Conservation (phyloP, 2,113 vertebrate genomes). For the Dissostichus mawsoni region DNA sequence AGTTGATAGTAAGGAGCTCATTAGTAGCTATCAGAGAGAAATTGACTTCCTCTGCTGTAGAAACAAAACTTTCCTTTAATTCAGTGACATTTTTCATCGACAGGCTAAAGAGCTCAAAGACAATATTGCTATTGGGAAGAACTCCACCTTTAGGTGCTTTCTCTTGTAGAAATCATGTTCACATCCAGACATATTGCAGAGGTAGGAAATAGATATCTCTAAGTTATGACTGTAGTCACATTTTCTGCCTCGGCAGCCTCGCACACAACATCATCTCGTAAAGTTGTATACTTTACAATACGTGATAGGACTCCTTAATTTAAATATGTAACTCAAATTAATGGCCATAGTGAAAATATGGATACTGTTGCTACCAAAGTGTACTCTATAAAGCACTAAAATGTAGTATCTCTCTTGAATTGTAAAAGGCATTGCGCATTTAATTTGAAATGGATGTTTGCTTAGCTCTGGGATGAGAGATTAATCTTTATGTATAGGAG, state of each 20-base stretch:
- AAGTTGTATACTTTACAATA: not conserved
- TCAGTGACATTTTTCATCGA: conserved; percentile 1
- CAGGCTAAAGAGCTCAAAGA: not conserved
- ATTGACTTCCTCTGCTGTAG: conserved; percentile 3
- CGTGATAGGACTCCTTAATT: not conserved
- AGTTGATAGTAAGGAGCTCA: conserved; percentile 20
- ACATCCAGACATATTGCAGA: not conserved
- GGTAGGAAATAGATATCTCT: conserved; percentile 11
- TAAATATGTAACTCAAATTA: conserved; percentile 6
- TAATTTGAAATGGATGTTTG: not conserved
- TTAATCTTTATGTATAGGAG: not conserved
- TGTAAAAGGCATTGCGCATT: conserved; percentile 1
- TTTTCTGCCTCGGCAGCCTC: not conserved
- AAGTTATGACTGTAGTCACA: not conserved
- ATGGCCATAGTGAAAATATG: conserved; percentile 4
- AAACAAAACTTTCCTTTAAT: conserved; percentile 3
- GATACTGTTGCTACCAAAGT: conserved; percentile 6
- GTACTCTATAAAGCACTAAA: not conserved
- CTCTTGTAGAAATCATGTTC: not conserved
- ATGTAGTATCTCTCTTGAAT: conserved; percentile 1
- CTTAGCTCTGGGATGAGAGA: not conserved
- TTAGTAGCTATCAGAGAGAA: conserved; percentile 23
- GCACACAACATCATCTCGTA: not conserved
- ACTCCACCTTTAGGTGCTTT: not conserved
- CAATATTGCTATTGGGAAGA: not conserved